These are phyloP conservation scores for Eonycteris spelaea DNA, from an alignment of 2,113 vertebrate species.

Conservation along the genomic window DNA sequence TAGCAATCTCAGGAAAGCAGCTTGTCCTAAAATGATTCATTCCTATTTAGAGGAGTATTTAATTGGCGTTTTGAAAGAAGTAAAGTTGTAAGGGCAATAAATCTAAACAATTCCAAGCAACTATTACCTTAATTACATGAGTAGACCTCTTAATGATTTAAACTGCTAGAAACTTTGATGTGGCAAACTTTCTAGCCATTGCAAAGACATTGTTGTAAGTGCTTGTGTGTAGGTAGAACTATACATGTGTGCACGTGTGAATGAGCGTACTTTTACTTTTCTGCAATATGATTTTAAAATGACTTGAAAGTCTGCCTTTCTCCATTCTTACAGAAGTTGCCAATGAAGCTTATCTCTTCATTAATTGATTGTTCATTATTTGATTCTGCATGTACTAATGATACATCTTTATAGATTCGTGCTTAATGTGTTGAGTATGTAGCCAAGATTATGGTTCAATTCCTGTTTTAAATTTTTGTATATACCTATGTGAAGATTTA, in stretches of 20 bases:
- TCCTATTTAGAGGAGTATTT: not conserved
- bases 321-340: not conserved
- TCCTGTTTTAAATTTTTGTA: not conserved
- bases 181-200: not conserved
- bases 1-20: not conserved
- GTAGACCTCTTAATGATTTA: not conserved
- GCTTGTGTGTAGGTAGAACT: not conserved
- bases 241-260: not conserved
- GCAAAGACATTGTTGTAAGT: not conserved
- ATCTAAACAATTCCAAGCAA: not conserved
- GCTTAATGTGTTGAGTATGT: not conserved
- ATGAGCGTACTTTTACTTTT: not conserved
- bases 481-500: not conserved
- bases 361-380: not conserved
- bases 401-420: not conserved
- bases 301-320: not conserved
- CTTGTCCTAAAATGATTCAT: not conserved
- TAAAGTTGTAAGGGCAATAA: not conserved
- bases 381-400: not conserved
- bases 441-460: not conserved
- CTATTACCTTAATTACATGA: not conserved
- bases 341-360: not conserved
- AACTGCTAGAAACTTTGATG: not conserved
- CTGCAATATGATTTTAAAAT: not conserved
- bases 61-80: not conserved